Conservation (phyloP, 2,797 vertebrate species). For the Falco concolor region DNA sequence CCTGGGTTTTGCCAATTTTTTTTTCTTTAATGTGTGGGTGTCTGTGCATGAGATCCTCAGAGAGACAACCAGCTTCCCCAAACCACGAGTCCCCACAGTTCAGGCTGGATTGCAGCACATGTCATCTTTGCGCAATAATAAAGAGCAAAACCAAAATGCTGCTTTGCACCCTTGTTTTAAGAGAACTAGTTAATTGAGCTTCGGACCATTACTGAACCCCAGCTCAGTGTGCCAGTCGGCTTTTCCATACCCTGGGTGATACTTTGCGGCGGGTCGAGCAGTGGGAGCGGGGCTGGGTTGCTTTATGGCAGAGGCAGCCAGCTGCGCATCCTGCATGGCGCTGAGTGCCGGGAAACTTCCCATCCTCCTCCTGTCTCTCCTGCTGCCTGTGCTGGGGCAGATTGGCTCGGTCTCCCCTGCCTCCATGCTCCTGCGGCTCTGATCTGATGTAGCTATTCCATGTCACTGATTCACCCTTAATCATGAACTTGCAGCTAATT, state of each 20-base stretch:
- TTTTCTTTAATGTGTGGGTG: not conserved
- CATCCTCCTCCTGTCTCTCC: not conserved
- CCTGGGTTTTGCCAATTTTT: not conserved
- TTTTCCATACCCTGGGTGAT: not conserved
- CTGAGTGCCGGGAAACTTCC: not conserved
- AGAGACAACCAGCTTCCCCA: not conserved
- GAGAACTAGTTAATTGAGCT: not conserved
- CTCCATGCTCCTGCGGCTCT: not conserved
- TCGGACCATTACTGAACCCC: rapidly evolving
- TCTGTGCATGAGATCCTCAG: not conserved
- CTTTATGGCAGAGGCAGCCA: not conserved
- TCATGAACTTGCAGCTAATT: not conserved
- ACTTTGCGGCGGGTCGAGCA: not conserved
- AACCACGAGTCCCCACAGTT: rapidly evolving
- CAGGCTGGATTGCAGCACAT: rapidly evolving
- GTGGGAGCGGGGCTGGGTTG: rapidly evolving
- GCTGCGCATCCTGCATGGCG: not conserved
- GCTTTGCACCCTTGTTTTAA: not conserved
- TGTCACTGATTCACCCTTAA: not conserved
- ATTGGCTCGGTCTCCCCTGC: rapidly evolving
- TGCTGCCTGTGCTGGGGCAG: not conserved
- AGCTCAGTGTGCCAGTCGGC: rapidly evolving
- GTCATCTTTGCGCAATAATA: not conserved
- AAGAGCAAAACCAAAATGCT: not conserved
- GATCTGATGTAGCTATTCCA: not conserved